Base-by-base conservation (phyloP, 2,113 vertebrate species). In the Myxocyprinus asiaticus region DNA sequence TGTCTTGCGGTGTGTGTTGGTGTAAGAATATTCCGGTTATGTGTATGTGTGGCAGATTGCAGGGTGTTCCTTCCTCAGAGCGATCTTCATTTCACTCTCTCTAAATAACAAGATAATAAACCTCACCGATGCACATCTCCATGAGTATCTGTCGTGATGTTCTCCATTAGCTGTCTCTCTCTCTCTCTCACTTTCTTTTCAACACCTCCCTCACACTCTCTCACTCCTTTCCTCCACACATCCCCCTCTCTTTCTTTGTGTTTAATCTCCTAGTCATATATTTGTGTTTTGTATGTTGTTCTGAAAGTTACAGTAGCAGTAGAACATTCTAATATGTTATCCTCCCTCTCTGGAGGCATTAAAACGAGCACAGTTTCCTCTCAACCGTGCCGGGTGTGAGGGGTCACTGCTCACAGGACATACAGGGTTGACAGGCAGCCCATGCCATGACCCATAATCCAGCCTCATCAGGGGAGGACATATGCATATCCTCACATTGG, bases 381-480 rank as follows among this genome's bases (percentile, higher is more conserved):
- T 15, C 69, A 77, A 61, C 67, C 76, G 63, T 64, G 62, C 62
- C 33, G 62, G 58, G 72, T 58, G 67, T 82, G 61, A 84, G 11
- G 72, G 83, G 77, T 79, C 69, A 84, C 22, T 17, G 76, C 79
- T 70, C 65, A 45, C 76, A 70, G 22, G 22, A 33, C 22, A 3
- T 33, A 33, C 22, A 33, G 22, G 22, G 80, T 71, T 79, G 77
- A 77, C 69, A 47, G 77, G 48, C 22, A 51, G 59, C 76, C 83
- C 51, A 59, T 65, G 17, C 69, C 12, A 43, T 55, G 65, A 59
- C 79, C 76, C 56, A 58, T 55, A 81, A 69, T 75, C 45, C 53
- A 10, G 77, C 58, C 76, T 70, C 56, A 78, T 67, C 51, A 55
- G 51, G 10, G 51, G 10, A 55, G 22, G 22, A 33, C 22, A 33